Evolutionary conservation across 2,888 invertebrate species (phyloP).

Genomic region (Drosophila hawaiiensis): DNA sequence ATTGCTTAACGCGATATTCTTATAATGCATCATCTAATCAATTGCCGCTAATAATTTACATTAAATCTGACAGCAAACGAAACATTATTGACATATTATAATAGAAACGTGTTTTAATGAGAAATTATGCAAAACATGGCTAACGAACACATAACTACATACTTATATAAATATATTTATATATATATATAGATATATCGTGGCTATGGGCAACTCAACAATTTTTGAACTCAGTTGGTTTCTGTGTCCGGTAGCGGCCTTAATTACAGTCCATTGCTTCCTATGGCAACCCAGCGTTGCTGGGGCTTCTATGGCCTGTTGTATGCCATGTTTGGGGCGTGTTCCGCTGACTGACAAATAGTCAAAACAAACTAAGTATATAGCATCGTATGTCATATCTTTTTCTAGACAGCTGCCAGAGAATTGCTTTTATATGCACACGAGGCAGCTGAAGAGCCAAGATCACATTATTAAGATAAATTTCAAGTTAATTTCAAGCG

Average conservation of each 20-base stretch:
- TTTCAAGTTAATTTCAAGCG: constrained; percentile 33
- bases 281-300: constrained; percentile 34
- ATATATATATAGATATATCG: not conserved
- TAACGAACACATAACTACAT: constrained; percentile 10
- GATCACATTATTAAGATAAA: constrained; percentile 51
- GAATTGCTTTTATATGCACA: constrained; percentile 38
- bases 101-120: constrained; percentile 79
- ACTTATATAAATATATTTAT: not conserved
- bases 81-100: constrained; percentile 76
- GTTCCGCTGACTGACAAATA: constrained; percentile 69
- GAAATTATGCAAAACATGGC: constrained; percentile 74
- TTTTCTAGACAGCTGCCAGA: constrained; percentile 60
- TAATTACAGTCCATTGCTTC: constrained; percentile 64
- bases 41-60: constrained; percentile 64
- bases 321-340: constrained; percentile 63
- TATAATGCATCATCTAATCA: constrained; percentile 59
- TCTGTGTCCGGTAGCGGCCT: constrained; percentile 76
- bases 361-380: constrained; percentile 73
- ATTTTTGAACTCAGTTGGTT: constrained; percentile 25
- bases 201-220: constrained; percentile 43
- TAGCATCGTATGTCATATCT: constrained; percentile 70
- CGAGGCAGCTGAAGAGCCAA: constrained; percentile 39
- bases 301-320: constrained; percentile 18
- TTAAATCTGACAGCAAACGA: constrained; percentile 51
- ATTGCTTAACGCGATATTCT: constrained; percentile 20